phyloP scores from a whole-genome alignment of 2,113 vertebrate species.

The Antechinus flavipes region DNA sequence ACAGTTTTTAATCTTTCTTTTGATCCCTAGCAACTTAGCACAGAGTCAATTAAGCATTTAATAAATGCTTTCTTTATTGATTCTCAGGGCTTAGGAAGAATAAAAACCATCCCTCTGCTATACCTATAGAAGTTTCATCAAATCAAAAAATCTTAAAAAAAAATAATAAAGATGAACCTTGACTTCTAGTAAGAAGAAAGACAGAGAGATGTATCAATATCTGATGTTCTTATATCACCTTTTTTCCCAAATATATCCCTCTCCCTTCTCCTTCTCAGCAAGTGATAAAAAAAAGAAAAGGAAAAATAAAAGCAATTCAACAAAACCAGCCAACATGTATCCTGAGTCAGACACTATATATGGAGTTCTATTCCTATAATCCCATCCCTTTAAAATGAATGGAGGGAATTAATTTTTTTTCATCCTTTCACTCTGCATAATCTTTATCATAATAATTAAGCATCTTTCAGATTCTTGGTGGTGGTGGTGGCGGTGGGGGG shows the following conservation, averaged over 20 bases:
- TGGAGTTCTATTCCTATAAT: not conserved
- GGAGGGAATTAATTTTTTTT: not conserved
- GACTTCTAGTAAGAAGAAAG: not conserved
- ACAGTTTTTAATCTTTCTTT: not conserved
- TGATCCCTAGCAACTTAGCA: not conserved
- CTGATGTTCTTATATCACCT: not conserved
- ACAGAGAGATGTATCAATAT: not conserved
- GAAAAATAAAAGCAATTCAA: not conserved
- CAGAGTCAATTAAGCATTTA: not conserved
- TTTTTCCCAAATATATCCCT: not conserved
- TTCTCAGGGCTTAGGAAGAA: not conserved
- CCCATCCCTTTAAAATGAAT: not conserved
- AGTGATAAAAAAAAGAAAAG: not conserved
- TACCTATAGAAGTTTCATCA: not conserved
- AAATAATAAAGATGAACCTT: not conserved
- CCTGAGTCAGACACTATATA: not conserved
- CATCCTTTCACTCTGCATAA: not conserved
- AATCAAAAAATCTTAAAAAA: not conserved
- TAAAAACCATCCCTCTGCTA: constrained; percentile 22
- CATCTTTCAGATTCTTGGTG: not conserved
- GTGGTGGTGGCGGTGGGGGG: not conserved
- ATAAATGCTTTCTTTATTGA: not conserved
- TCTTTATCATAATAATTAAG: not conserved
- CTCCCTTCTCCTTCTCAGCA: not conserved
- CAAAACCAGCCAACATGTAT: not conserved